Base-by-base conservation (phyloP, 2,113 vertebrate species). In the Melierax canorus region DNA sequence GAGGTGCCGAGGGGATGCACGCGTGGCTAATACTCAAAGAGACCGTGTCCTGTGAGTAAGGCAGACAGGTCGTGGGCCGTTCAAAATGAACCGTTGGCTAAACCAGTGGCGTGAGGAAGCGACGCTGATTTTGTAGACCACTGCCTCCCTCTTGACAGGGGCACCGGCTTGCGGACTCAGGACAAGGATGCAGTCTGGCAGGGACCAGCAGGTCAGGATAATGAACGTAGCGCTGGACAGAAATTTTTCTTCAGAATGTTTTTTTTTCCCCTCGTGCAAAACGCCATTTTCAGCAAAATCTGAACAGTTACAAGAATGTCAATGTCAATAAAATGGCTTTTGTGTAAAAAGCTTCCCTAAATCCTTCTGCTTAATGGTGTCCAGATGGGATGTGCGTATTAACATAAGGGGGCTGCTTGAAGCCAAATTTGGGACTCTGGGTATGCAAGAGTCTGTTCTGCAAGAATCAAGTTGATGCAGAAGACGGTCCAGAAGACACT, bases 1-100 rank as follows among this genome's bases (percentile, higher is more conserved):
- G 2, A 56, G 43, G 34, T 50, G 38, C 41, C 0, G 0, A 68
- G 34, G 39, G 6, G 27, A 60, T 14, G 64, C 60, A 10, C 5
- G 22, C 3, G 3, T 30, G 43, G 34, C 10, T 53, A 24, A 27
- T 30, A 15, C 17, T 38, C 45, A 32, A 10, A 34, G 21, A 41
- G 2, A 50, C 19, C 4, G 24, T 8, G 21, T 45, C 60, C 46
- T 50, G 0, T 53, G 51, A 46, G 38, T 63, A 55, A 41, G 11
- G 36, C 76, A 73, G 23, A 39, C 7, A 36, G 23, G 12, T 24
- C 15, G 15, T 1, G 0, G 36, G 18, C 29, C 13, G 1, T 58
- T 77, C 55, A 29, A 6, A 32, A 55, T 0, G 2, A 53, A 16
- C 32, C 11, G 0, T 3, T 71, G 41, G 27, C 45, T 89, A 74